These are phyloP conservation scores for Actenoides hombroni DNA, from an alignment of 2,113 vertebrate genomes.

Conservation along the genomic window DNA sequence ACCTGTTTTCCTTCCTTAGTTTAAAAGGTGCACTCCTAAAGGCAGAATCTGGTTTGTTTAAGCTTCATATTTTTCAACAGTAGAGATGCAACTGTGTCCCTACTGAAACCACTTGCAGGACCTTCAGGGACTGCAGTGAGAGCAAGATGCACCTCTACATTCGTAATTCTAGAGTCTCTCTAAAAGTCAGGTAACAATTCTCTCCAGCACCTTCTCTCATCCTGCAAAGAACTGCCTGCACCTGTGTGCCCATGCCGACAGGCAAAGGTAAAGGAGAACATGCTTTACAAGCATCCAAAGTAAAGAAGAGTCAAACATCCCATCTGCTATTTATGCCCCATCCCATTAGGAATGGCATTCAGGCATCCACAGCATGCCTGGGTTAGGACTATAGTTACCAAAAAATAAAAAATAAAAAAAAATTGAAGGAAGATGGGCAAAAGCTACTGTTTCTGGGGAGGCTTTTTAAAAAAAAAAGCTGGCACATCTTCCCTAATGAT, in stretches of 20 bases:
- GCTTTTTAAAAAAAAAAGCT: slow-evolving; percentile 29
- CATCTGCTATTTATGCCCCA: neutral
- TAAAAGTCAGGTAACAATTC: neutral
- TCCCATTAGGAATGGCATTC: neutral
- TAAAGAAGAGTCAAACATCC: neutral
- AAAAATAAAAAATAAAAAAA: neutral
- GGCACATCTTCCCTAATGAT: neutral
- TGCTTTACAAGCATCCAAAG: neutral
- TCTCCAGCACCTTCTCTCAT: neutral
- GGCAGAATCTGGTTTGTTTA: neutral
- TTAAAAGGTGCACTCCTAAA: neutral
- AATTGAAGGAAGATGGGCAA: neutral
- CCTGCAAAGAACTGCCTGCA: neutral
- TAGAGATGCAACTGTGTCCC: neutral
- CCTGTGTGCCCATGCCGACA: neutral
- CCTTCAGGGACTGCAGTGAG: neutral
- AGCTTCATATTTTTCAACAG: neutral
- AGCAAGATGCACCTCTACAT: neutral
- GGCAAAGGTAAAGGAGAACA: neutral
- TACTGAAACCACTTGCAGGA: neutral
- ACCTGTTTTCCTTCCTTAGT: neutral
- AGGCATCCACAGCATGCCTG: neutral
- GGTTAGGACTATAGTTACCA: neutral
- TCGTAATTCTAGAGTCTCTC: neutral
- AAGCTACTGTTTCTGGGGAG: neutral